A percentile compares a stretch with the other conserved stretches of the same genome.
phyloP scores from a whole-genome alignment of 2,113 vertebrate species.

The Australoheros scitulus region DNA sequence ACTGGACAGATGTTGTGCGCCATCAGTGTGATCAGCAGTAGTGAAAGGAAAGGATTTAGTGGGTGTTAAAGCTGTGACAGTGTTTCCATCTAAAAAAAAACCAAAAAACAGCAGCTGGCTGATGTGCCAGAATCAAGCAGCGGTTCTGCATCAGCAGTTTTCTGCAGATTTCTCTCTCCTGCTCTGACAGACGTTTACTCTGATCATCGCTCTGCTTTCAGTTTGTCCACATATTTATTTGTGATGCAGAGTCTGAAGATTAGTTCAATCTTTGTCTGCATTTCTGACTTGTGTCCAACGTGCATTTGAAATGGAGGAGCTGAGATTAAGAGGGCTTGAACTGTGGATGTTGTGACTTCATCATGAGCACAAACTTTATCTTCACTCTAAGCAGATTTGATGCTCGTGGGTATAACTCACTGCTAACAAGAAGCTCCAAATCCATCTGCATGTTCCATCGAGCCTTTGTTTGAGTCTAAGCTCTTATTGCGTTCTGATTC shows the following conservation, averaged over 20 bases:
- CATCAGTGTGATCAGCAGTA: slow-evolving; percentile 56
- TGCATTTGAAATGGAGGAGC: neutral
- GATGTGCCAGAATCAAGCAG: slow-evolving; percentile 3
- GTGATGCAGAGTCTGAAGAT: rapidly evolving
- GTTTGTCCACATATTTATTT: rapidly evolving
- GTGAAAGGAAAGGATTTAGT: slow-evolving; percentile 50
- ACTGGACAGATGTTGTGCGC: slow-evolving; percentile 59
- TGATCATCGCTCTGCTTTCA: neutral
- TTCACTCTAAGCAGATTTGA: slow-evolving; percentile 33
- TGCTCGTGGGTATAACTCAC: neutral
- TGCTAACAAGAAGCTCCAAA: neutral
- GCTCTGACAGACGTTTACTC: neutral
- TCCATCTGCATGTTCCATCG: neutral
- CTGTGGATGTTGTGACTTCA: neutral
- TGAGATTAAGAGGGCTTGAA: slow-evolving; percentile 9
- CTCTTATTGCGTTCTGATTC: neutral
- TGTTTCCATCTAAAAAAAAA: slow-evolving; percentile 21
- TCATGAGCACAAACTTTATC: slow-evolving; percentile 1
- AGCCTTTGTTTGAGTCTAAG: neutral
- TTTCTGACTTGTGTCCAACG: neutral
- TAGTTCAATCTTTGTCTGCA: neutral
- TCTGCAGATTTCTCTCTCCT: neutral
- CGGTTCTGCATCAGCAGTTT: neutral
- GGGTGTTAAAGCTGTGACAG: slow-evolving; percentile 45
- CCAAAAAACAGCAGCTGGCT: neutral